Evolutionary conservation across 1,140 invertebrate species (phyloP).

Genomic region (Papilio aristodemus): DNA sequence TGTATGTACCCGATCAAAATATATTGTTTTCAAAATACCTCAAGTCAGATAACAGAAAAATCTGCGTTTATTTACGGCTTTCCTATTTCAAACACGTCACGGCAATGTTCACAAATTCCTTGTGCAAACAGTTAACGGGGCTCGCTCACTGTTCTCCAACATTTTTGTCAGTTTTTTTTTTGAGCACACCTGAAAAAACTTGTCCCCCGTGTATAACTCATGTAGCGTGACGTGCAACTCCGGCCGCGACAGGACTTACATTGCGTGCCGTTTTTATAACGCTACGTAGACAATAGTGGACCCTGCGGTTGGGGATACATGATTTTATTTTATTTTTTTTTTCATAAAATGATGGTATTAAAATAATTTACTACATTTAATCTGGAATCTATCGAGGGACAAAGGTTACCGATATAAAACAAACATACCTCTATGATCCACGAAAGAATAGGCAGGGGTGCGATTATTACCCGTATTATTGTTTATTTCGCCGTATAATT

Average conservation of each 20-base stretch:
- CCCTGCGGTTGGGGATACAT: neutral
- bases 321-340: neutral
- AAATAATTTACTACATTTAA: slow-evolving; percentile 14
- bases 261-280: slow-evolving; percentile 28
- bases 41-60: slow-evolving; percentile 13
- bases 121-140: slow-evolving; percentile 54
- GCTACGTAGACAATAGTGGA: slow-evolving; percentile 16
- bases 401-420: neutral
- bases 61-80: slow-evolving; percentile 34
- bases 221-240: slow-evolving; percentile 30
- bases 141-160: slow-evolving; percentile 28
- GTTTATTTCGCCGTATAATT: too few species aligned
- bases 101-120: slow-evolving; percentile 59
- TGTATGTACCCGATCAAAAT: too few species aligned
- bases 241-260: slow-evolving; percentile 5
- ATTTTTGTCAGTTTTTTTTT: slow-evolving; percentile 61
- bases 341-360: neutral
- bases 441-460: too few species aligned
- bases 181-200: slow-evolving; percentile 59
- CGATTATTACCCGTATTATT: too few species aligned
- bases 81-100: slow-evolving; percentile 59
- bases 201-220: slow-evolving; percentile 35
- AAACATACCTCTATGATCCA: too few species aligned
- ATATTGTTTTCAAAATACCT: slow-evolving; percentile 4
- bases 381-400: neutral